Conservation (phyloP, 2,797 vertebrate species). For the Vireo griseus region DNA sequence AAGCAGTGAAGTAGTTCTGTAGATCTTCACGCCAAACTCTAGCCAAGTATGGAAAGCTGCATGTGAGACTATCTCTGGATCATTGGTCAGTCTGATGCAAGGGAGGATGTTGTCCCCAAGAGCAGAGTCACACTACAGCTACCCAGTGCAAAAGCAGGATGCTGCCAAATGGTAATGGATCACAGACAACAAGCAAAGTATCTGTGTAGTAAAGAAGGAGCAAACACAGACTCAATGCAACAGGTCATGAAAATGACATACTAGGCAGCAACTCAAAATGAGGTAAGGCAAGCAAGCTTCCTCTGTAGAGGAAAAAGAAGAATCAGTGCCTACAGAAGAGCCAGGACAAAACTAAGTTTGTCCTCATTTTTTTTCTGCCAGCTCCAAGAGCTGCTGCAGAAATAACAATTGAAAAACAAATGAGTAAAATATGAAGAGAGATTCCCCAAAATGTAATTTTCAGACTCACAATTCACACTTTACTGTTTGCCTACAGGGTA, state of each 20-base stretch:
- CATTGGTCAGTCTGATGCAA: background rate
- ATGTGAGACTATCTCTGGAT: accelerated
- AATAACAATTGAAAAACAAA: background rate
- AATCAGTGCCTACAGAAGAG: background rate
- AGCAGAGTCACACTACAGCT: background rate
- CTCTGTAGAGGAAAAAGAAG: background rate
- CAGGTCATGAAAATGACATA: background rate
- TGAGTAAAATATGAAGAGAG: background rate
- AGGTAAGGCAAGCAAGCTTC: background rate
- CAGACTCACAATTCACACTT: background rate
- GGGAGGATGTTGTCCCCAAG: background rate
- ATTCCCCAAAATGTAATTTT: background rate
- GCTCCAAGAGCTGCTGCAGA: background rate
- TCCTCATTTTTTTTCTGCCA: background rate
- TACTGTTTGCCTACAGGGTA: background rate
- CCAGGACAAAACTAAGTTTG: background rate
- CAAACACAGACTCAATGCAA: background rate
- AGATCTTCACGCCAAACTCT: background rate
- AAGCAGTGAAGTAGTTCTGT: background rate
- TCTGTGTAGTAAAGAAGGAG: background rate
- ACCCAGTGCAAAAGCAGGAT: background rate
- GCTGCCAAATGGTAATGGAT: background rate
- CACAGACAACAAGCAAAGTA: background rate
- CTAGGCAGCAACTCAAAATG: background rate
- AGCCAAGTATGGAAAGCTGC: background rate